Evolutionary conservation across 2,888 invertebrate species (phyloP).

Genomic region (Spatulosminthurus flaviceps): DNA sequence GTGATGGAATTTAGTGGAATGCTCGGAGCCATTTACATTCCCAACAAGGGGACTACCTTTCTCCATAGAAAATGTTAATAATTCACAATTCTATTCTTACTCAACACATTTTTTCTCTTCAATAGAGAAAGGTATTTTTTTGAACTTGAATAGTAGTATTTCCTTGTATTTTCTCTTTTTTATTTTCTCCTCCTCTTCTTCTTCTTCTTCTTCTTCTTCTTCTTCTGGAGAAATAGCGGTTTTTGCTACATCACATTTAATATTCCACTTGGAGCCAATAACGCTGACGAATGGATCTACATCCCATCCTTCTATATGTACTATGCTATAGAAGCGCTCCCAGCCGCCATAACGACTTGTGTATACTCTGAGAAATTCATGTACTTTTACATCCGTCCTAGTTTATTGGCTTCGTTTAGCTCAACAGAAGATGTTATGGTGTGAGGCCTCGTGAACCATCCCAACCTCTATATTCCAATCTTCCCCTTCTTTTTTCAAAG

Average conservation of each 20-base stretch:
- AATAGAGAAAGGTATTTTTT: neutral
- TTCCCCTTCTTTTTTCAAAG: slow-evolving; percentile 10
- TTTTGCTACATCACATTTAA: neutral
- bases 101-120: neutral
- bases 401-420: neutral
- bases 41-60: neutral
- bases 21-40: neutral
- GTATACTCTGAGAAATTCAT: neutral
- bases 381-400: neutral
- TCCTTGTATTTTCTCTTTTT: neutral
- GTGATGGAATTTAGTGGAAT: too few relatives aligned
- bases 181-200: neutral
- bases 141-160: neutral
- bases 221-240: neutral
- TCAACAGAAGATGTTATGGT: neutral
- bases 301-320: too few relatives aligned
- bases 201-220: neutral
- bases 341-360: neutral
- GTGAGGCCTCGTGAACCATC: neutral
- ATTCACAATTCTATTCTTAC: slow-evolving; percentile 8
- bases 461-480: neutral
- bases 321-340: neutral
- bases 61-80: neutral
- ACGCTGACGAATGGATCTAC: slow-evolving; percentile 4
- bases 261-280: neutral